Conservation (phyloP, 2,888 invertebrate genomes). For the Acanthosepion lycidas region DNA sequence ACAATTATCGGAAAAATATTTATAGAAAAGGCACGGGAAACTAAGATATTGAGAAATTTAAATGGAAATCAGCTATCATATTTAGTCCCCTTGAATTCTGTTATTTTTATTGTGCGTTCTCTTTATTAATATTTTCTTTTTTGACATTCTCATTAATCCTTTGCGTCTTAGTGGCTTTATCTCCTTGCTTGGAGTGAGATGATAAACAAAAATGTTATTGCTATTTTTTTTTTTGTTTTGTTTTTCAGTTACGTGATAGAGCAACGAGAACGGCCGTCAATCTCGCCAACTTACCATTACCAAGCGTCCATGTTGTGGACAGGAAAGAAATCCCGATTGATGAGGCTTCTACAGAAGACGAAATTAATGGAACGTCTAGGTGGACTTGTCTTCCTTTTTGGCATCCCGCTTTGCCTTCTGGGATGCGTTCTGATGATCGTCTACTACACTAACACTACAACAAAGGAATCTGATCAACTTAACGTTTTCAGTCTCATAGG, state of each 20-base stretch:
- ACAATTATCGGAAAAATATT: too few relatives aligned
- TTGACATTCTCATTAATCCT: too few relatives aligned
- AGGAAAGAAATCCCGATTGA: neutral
- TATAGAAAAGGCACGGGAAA: too few relatives aligned
- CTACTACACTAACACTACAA: neutral
- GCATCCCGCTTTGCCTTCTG: neutral
- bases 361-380: neutral
- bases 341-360: neutral
- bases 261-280: neutral
- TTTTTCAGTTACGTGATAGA: neutral
- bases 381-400: neutral
- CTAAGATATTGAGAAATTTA: too few relatives aligned
- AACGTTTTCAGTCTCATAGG: neutral
- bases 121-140: too few relatives aligned
- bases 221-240: neutral
- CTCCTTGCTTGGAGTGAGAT: too few relatives aligned
- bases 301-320: neutral
- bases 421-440: neutral
- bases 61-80: too few relatives aligned
- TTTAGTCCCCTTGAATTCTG: too few relatives aligned
- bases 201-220: too few relatives aligned
- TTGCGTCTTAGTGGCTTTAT: too few relatives aligned
- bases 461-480: neutral
- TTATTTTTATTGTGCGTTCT: too few relatives aligned
- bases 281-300: neutral